These are phyloP conservation scores for Nannospalax galili DNA, from an alignment of 2,113 vertebrate genomes.

Conservation along the genomic window DNA sequence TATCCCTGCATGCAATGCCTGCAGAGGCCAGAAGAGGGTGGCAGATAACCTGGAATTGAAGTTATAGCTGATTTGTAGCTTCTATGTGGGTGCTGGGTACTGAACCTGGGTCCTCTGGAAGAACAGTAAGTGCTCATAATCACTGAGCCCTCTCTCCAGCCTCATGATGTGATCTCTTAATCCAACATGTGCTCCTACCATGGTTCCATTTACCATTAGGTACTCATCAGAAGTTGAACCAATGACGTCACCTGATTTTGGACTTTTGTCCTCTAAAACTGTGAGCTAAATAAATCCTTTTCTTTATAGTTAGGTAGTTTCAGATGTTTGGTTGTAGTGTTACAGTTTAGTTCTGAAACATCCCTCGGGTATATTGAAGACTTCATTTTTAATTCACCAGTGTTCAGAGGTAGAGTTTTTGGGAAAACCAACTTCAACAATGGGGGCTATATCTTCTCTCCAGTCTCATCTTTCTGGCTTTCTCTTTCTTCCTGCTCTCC, in stretches of 20 bases:
- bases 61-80: too few relatives aligned
- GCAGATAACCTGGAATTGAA: too few relatives aligned
- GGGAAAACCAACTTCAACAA: not conserved
- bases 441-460: not conserved
- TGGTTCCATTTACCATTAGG: not conserved
- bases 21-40: too few relatives aligned
- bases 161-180: not conserved
- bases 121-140: too few relatives aligned
- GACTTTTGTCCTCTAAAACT: not conserved
- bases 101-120: too few relatives aligned
- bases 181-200: not conserved
- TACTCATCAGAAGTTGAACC: not conserved
- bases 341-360: not conserved
- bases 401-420: not conserved
- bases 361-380: too few relatives aligned
- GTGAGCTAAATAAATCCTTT: not conserved
- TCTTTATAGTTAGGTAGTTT: not conserved
- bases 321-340: not conserved
- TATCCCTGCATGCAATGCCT: too few relatives aligned
- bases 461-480: not conserved
- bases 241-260: not conserved
- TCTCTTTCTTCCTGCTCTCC: not conserved
- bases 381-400: not conserved
- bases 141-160: too few relatives aligned
- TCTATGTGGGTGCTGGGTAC: too few relatives aligned